Evolutionary conservation across 1,140 invertebrate species (phyloP).

Genomic region (Trichonephila clavipes): DNA sequence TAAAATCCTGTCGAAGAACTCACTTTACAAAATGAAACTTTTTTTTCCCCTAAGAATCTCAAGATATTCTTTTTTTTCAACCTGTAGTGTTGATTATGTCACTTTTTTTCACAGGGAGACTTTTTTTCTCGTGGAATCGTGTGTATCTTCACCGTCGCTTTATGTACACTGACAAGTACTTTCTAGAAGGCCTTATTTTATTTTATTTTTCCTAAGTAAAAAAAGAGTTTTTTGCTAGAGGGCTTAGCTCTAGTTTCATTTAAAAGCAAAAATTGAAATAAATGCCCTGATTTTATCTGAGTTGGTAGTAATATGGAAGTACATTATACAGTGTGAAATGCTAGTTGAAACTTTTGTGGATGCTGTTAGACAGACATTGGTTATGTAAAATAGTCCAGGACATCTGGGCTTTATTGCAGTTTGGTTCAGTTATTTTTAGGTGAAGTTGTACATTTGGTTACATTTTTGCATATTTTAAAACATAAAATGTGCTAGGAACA

Average conservation of each 20-base stretch:
- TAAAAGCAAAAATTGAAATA: neutral
- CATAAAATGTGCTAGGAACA: too few species aligned
- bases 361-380: too few species aligned
- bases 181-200: neutral
- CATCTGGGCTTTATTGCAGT: too few species aligned
- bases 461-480: too few species aligned
- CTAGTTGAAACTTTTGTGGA: neutral
- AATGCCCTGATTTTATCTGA: neutral
- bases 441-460: too few species aligned
- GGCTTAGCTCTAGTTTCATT: neutral
- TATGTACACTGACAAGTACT: neutral
- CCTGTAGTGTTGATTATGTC: slow-evolving; percentile 11
- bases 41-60: neutral
- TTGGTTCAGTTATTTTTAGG: too few species aligned
- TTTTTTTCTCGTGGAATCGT: neutral
- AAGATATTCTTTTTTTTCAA: neutral
- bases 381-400: too few species aligned
- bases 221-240: neutral
- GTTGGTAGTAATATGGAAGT: neutral
- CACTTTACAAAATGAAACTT: slow-evolving; percentile 60
- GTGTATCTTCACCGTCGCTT: neutral
- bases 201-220: neutral
- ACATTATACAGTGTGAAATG: neutral
- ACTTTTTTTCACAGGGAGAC: neutral
- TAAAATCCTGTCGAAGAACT: slow-evolving; percentile 1